phyloP scores from a whole-genome alignment of 2,113 vertebrate species.

The Dolichotis patagonum region DNA sequence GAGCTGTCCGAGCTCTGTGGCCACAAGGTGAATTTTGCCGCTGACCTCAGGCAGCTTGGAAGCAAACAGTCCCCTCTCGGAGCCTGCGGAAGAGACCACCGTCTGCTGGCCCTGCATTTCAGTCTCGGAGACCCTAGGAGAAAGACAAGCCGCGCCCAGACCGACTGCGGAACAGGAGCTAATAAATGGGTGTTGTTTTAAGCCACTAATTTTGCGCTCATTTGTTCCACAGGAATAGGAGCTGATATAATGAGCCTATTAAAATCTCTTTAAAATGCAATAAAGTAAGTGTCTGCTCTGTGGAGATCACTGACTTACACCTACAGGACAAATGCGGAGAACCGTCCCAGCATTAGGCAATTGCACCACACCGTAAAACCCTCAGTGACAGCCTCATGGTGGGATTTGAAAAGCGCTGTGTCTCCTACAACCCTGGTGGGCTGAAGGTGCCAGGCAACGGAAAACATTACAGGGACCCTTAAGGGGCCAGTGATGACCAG shows the following conservation, averaged over 20 bases:
- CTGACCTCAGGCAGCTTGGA: neutral
- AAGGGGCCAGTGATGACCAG: neutral
- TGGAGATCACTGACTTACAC: neutral
- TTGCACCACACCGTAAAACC: accelerated
- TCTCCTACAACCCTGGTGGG: accelerated
- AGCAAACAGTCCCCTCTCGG: accelerated
- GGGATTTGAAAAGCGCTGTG: accelerated
- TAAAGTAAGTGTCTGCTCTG: neutral
- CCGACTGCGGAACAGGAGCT: neutral
- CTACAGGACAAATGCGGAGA: neutral
- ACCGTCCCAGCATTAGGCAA: accelerated
- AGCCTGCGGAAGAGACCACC: neutral
- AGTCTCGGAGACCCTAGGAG: neutral
- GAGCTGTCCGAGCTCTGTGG: neutral
- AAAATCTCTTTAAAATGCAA: conserved; percentile 54
- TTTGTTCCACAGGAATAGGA: neutral
- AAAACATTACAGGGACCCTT: neutral
- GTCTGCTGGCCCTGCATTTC: neutral
- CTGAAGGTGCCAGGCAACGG: accelerated
- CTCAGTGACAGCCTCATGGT: accelerated
- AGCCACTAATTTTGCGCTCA: neutral
- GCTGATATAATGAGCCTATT: conserved; percentile 5
- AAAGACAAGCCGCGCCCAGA: neutral
- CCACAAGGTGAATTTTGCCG: neutral
- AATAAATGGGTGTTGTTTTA: neutral